A percentile compares a stretch with the other conserved stretches of the same genome.
phyloP scores from a whole-genome alignment of 2,797 vertebrate genomes.

The Gastrophryne carolinensis region DNA sequence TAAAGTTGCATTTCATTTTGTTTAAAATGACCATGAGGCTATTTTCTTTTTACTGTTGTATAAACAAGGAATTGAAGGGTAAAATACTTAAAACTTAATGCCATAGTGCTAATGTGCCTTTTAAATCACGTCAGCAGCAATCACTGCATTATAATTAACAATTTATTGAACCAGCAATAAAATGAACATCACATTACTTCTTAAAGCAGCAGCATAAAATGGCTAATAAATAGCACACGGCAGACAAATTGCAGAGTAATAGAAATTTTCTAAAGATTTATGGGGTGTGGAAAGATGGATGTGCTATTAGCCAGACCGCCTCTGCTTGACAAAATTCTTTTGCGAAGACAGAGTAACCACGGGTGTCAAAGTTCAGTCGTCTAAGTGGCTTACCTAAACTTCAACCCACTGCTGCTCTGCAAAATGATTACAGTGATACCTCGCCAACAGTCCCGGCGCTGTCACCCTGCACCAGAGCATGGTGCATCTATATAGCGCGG shows the following conservation, averaged over 20 bases:
- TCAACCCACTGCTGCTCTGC: conserved; percentile 72
- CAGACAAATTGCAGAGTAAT: conserved; percentile 85
- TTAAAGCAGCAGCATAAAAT: conserved; percentile 85
- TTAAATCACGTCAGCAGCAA: conserved; percentile 86
- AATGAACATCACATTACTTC: conserved; percentile 86
- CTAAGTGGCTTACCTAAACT: conserved; percentile 79
- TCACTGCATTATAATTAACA: conserved; percentile 87
- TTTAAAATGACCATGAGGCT: conserved; percentile 72
- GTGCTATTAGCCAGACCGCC: conserved; percentile 80
- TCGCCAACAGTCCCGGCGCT: conserved; percentile 67
- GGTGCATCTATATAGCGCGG: conserved; percentile 53
- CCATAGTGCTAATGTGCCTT: conserved; percentile 83
- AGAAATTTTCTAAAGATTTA: conserved; percentile 86
- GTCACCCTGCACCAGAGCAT: conserved; percentile 72
- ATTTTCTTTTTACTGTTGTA: conserved; percentile 81
- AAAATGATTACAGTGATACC: conserved; percentile 74
- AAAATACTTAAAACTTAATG: conserved; percentile 86
- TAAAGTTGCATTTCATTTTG: conserved; percentile 69
- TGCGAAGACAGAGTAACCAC: conserved; percentile 76
- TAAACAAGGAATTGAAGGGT: conserved; percentile 82
- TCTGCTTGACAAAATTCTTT: conserved; percentile 78
- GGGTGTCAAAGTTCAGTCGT: conserved; percentile 79
- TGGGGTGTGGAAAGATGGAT: conserved; percentile 80
- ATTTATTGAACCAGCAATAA: conserved; percentile 87
- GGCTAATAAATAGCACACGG: conserved; percentile 84